Evolutionary conservation across 1,140 invertebrate genomes (phyloP).

Genomic region (Tribolium madens): DNA sequence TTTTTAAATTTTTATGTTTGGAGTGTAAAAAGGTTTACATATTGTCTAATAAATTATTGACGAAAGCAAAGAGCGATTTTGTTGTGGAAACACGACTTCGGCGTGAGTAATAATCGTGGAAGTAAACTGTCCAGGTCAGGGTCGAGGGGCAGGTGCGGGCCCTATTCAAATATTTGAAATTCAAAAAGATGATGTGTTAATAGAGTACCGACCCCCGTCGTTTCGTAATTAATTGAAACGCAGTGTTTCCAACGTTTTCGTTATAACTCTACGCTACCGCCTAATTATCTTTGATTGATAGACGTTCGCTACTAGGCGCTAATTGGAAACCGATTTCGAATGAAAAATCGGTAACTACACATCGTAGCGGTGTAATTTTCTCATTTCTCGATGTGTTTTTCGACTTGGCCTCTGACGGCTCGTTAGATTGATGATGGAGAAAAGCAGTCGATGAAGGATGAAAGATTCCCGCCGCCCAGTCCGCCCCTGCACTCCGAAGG

Average conservation of each 20-base stretch:
- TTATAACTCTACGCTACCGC: background rate
- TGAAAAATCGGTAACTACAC: background rate
- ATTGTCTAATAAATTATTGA: too few species aligned
- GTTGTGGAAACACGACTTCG: too few species aligned
- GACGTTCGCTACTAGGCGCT: background rate
- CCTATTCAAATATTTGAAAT: constrained; percentile 37
- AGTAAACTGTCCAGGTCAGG: constrained; percentile 16
- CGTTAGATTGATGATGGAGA: constrained; percentile 23
- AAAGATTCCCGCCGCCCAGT: constrained; percentile 33
- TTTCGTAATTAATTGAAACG: constrained; percentile 22
- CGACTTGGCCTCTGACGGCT: background rate
- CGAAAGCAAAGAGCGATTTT: too few species aligned
- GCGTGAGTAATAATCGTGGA: background rate
- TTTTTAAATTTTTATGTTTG: too few species aligned
- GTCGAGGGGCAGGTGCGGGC: constrained; percentile 2
- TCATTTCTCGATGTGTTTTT: background rate
- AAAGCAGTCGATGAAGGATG: constrained; percentile 31
- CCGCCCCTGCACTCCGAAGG: constrained; percentile 40
- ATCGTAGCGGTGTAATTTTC: background rate
- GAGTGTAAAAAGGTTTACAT: too few species aligned
- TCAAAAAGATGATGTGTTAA: constrained; percentile 32
- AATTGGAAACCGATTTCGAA: constrained; percentile 23
- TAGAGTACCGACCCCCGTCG: constrained; percentile 1
- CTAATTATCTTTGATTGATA: constrained; percentile 34
- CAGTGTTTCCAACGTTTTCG: constrained; percentile 4